A percentile compares a stretch with the other conserved stretches of the same genome.
phyloP scores from a whole-genome alignment of 2,113 vertebrate species.

The Cyprinodon tularosa region DNA sequence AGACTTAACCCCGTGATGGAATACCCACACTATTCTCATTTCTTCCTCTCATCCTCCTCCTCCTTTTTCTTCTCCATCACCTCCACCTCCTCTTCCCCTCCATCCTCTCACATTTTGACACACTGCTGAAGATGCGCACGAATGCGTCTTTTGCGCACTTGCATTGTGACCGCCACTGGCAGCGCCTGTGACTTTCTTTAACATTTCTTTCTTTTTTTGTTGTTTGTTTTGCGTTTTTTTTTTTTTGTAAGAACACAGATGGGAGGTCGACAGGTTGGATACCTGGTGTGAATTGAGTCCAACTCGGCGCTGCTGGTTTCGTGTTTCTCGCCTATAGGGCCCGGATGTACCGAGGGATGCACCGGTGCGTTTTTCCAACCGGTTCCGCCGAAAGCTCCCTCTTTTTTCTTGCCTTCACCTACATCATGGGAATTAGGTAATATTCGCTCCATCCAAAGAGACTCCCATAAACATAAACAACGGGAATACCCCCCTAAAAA shows the following conservation, averaged over 20 bases:
- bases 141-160: constrained; percentile 79
- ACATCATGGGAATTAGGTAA: constrained; percentile 82
- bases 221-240: constrained; percentile 9
- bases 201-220: constrained; percentile 19
- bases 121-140: constrained; percentile 75
- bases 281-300: constrained; percentile 71
- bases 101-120: constrained; percentile 70
- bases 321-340: constrained; percentile 72
- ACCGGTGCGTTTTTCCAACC: constrained; percentile 76
- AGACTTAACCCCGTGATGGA: constrained; percentile 78
- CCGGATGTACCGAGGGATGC: constrained; percentile 81
- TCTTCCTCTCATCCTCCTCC: constrained; percentile 58
- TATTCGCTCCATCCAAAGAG: constrained; percentile 75
- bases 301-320: constrained; percentile 74
- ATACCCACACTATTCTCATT: constrained; percentile 72
- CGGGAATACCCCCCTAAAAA: constrained; percentile 70
- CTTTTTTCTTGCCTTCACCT: constrained; percentile 75
- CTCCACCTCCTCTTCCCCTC: constrained; percentile 55
- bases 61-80: constrained; percentile 51
- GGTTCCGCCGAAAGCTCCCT: constrained; percentile 76
- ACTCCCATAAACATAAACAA: constrained; percentile 62
- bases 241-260: background rate
- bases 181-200: constrained; percentile 63
- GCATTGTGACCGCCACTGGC: constrained; percentile 69
- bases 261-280: constrained; percentile 9